Percentiles rank a stretch among this genome's conserved stretches.
phyloP scores from a whole-genome alignment of 2,113 vertebrate species.

The Sceloporus tristichus region DNA sequence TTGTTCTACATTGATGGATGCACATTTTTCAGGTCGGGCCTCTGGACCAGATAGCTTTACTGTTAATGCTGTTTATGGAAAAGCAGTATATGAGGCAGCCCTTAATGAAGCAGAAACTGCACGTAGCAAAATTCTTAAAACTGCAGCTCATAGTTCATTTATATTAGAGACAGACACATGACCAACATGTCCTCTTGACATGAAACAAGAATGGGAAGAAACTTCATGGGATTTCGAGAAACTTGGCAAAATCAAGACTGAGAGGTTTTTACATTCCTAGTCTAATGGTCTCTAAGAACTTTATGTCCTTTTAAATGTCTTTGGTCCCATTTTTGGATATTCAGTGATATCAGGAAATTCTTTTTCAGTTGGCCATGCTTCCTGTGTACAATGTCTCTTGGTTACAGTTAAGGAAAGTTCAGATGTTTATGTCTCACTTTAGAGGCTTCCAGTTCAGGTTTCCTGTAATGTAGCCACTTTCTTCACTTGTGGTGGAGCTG shows the following conservation, averaged over 20 bases:
- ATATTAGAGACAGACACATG: not conserved
- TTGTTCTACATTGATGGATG: not conserved
- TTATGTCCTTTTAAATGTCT: not conserved
- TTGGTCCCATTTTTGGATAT: not conserved
- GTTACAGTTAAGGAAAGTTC: not conserved
- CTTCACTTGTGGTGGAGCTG: not conserved
- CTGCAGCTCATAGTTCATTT: not conserved
- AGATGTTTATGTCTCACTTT: slow-evolving; percentile 7
- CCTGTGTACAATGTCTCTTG: not conserved
- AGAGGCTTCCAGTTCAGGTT: slow-evolving; percentile 9
- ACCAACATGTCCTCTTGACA: not conserved
- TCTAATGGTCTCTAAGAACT: not conserved
- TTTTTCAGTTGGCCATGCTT: too few relatives aligned
- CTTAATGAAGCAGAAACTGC: not conserved
- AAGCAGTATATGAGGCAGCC: not conserved
- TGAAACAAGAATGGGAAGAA: not conserved
- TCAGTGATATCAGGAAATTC: not conserved
- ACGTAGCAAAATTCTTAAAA: slow-evolving; percentile 19
- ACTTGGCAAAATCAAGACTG: too few relatives aligned
- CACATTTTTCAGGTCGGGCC: not conserved
- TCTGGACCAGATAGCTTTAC: not conserved
- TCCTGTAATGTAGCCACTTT: not conserved
- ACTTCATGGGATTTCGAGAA: too few relatives aligned
- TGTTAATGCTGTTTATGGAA: not conserved
- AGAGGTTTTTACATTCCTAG: too few relatives aligned